A percentile compares a stretch with the other conserved stretches of the same genome.
phyloP scores from a whole-genome alignment of 1,140 invertebrate species.

The Orussus abietinus region DNA sequence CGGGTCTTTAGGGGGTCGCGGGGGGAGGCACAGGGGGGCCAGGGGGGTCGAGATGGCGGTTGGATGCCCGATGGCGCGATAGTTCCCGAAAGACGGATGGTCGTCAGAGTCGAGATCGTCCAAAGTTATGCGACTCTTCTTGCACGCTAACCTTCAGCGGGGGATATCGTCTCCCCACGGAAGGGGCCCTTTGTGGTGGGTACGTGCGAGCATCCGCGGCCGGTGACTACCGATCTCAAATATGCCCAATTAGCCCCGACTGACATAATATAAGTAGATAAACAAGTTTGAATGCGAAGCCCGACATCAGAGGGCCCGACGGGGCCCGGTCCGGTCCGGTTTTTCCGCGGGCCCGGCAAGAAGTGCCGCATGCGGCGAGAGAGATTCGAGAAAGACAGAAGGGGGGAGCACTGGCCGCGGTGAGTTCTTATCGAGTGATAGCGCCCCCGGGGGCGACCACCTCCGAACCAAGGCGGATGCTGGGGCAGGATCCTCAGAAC shows the following conservation, averaged over 20 bases:
- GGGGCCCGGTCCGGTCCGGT: no score
- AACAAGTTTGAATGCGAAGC: constrained; percentile 35
- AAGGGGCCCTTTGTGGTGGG: constrained; percentile 2
- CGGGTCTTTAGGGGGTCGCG: constrained; percentile 20
- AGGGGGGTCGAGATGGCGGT: constrained; percentile 5
- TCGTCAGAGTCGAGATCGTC: constrained; percentile 22
- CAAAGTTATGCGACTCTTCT: constrained; percentile 35
- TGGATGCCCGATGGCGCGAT: constrained; percentile 22
- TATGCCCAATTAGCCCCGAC: constrained; percentile 40
- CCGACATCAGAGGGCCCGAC: no score
- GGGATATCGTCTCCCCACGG: constrained; percentile 27
- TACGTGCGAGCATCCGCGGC: constrained; percentile 35
- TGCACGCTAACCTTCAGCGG: constrained; percentile 12
- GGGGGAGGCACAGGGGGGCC: constrained; percentile 17
- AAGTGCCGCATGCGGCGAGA: no score
- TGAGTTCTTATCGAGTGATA: no score
- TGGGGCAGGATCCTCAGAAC: no score
- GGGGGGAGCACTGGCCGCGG: constrained; percentile 30
- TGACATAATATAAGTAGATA: constrained; percentile 46
- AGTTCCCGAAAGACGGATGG: constrained; percentile 36
- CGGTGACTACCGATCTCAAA: constrained; percentile 26
- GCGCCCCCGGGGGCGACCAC: no score
- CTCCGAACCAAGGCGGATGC: no score
- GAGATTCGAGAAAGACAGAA: no score
- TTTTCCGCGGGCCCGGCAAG: no score